Conservation (phyloP, 2,888 invertebrate species). For the Apotomis turbidana region DNA sequence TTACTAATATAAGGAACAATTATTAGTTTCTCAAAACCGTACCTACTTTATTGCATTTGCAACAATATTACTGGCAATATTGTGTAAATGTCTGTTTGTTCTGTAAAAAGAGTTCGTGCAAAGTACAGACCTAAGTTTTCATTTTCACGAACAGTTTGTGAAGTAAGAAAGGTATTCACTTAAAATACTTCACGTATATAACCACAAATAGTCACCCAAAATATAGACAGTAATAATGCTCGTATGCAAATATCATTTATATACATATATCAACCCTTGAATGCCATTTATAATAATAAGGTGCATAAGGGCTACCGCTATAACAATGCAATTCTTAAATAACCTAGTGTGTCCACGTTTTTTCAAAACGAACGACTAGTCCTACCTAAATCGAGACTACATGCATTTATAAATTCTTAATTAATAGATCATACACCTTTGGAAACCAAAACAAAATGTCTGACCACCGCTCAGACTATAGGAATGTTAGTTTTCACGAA, state of each 20-base stretch:
- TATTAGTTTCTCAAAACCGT: not conserved
- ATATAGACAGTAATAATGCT: conserved; percentile 10
- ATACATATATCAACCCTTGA: conserved; percentile 10
- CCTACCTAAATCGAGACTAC: conserved; percentile 18
- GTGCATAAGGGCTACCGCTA: conserved; percentile 2
- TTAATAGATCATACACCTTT: conserved; percentile 9
- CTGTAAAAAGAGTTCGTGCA: not conserved
- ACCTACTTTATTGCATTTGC: not conserved
- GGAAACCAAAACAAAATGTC: conserved; percentile 4
- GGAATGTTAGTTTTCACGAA: conserved; percentile 20
- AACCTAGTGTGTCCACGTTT: conserved; percentile 7
- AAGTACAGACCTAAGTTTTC: no score
- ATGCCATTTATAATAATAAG: conserved; percentile 20
- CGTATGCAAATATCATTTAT: not conserved
- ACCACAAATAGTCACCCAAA: no score
- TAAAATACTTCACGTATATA: no score
- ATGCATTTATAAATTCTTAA: conserved; percentile 3
- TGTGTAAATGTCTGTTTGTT: not conserved
- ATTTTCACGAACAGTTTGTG: no score
- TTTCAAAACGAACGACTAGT: conserved; percentile 21
- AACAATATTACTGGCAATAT: not conserved
- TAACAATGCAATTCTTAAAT: conserved; percentile 1
- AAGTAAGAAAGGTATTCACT: no score
- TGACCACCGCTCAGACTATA: not conserved
- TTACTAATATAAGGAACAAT: not conserved